These are phyloP conservation scores for Sterrhoptilus dennistouni DNA, from an alignment of 2,113 vertebrate species.

Conservation along the genomic window DNA sequence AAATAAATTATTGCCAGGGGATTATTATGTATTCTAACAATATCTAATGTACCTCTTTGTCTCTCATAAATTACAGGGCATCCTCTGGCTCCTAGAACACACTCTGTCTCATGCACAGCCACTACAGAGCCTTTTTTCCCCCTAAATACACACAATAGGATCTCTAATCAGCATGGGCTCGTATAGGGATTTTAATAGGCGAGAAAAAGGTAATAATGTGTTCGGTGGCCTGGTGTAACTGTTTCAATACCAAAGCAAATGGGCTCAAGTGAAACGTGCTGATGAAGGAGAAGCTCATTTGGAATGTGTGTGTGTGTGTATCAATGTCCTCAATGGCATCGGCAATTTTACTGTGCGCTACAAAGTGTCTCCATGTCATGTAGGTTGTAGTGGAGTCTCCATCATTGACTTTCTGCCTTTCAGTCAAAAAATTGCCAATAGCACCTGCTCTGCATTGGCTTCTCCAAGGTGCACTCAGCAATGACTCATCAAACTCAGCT, in stretches of 20 bases:
- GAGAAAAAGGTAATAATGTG: neutral
- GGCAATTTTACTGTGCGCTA: neutral
- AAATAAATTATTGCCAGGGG: conserved; percentile 62
- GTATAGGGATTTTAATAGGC: neutral
- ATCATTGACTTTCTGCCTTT: neutral
- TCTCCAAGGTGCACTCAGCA: neutral
- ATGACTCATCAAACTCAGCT: neutral
- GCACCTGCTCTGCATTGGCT: neutral
- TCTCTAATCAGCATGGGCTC: conserved; percentile 1
- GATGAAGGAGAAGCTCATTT: neutral
- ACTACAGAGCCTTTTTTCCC: neutral
- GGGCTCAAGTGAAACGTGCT: neutral
- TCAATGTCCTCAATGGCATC: neutral
- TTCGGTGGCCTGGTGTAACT: neutral
- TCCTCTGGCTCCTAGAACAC: conserved; percentile 21
- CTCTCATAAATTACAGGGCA: conserved; percentile 67
- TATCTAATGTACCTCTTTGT: conserved; percentile 68
- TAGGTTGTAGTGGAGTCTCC: neutral
- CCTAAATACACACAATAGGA: neutral
- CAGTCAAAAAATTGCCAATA: neutral
- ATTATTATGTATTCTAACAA: conserved; percentile 69
- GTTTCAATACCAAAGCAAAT: conserved; percentile 33
- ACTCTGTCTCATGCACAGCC: neutral
- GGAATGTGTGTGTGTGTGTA: neutral
- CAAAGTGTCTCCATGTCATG: neutral